Percentiles rank a stretch among this genome's conserved stretches.
These are phyloP conservation scores for Phyllopteryx taeniolatus DNA, from an alignment of 2,113 vertebrate genomes.

Conservation along the genomic window DNA sequence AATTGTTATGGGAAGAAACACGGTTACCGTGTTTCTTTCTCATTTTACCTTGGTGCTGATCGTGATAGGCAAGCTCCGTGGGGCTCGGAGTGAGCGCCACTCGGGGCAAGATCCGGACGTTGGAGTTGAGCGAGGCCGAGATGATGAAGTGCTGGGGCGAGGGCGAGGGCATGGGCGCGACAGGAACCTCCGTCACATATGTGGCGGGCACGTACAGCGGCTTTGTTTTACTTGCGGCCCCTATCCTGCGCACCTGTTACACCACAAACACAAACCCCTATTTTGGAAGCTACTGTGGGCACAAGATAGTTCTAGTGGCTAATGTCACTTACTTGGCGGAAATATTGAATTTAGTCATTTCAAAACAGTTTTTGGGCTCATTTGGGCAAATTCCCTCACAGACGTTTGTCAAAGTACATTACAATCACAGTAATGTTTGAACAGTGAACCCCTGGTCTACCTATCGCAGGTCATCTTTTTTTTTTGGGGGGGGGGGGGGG, in stretches of 20 bases:
- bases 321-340: background rate
- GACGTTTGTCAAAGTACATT: too few relatives aligned
- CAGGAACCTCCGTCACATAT: conserved; percentile 78
- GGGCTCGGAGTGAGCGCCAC: conserved; percentile 47
- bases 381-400: too few relatives aligned
- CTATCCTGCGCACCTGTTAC: conserved; percentile 72
- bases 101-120: conserved; percentile 38
- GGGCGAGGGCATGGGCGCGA: conserved; percentile 41
- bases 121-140: conserved; percentile 48
- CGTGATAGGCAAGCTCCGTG: conserved; percentile 12
- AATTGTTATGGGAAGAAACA: background rate
- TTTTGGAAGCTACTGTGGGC: background rate
- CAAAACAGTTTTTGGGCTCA: too few relatives aligned
- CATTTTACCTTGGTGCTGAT: conserved; percentile 56
- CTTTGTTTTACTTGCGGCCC: conserved; percentile 69
- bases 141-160: conserved; percentile 44
- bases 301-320: background rate
- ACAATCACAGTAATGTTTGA: too few relatives aligned
- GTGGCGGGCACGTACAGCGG: conserved; percentile 85
- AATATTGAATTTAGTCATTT: too few relatives aligned
- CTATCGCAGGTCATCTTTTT: background rate
- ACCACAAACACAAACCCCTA: background rate
- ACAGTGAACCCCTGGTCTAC: too few relatives aligned
- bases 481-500: too few relatives aligned
- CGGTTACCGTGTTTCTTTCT: background rate